Conservation (phyloP, 2,888 invertebrate genomes). For the Drosophila barbarae region DNA sequence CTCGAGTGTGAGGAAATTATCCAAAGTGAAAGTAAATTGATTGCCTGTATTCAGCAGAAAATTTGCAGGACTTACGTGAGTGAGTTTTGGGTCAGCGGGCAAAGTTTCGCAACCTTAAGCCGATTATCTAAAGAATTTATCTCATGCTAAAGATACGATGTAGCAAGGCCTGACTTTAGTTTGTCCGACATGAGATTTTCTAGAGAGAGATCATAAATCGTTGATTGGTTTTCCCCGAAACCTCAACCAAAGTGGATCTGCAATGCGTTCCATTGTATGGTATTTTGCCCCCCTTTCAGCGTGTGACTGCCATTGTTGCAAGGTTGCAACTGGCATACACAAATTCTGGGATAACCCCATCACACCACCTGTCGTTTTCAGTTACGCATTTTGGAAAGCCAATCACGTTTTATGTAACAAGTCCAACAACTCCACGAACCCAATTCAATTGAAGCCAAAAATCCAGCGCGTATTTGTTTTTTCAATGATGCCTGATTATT, state of each 20-base stretch:
- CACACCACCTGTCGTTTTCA: constrained; percentile 31
- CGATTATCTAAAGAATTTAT: constrained; percentile 51
- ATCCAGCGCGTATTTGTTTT: constrained; percentile 71
- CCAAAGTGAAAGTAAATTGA: constrained; percentile 61
- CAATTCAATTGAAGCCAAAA: constrained; percentile 63
- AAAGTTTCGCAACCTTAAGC: constrained; percentile 29
- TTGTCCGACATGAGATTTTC: constrained; percentile 48
- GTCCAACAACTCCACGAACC: constrained; percentile 43
- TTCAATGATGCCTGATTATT: constrained; percentile 74
- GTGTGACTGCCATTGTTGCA: constrained; percentile 24
- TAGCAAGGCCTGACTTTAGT: constrained; percentile 26
- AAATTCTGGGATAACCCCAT: constrained; percentile 13
- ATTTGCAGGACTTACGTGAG: constrained; percentile 31
- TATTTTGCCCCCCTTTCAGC: background rate
- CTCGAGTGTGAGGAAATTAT: constrained; percentile 44
- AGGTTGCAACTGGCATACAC: constrained; percentile 27
- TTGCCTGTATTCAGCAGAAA: constrained; percentile 58
- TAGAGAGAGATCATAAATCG: constrained; percentile 16
- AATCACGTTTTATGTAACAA: constrained; percentile 62
- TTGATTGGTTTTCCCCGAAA: constrained; percentile 22
- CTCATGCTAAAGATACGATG: constrained; percentile 16
- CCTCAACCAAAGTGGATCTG: constrained; percentile 3
- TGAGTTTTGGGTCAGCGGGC: constrained; percentile 20
- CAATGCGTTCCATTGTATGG: constrained; percentile 5
- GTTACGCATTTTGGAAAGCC: constrained; percentile 62